Conservation (phyloP, 2,888 invertebrate genomes). For the Tetheella fluctuosa region DNA sequence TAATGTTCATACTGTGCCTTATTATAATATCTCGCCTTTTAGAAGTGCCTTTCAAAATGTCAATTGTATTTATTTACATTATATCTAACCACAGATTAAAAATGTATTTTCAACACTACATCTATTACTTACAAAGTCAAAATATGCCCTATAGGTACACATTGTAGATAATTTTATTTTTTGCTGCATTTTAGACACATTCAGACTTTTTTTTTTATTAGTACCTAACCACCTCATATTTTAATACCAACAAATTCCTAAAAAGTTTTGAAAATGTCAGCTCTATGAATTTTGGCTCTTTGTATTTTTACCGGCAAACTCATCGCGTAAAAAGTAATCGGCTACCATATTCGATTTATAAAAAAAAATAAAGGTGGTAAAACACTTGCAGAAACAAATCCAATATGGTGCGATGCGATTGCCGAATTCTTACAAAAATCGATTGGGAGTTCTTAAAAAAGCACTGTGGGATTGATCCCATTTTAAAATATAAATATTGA, state of each 20-base stretch:
- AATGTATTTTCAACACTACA: slow-evolving; percentile 10
- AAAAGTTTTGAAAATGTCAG: neutral
- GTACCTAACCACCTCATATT: neutral
- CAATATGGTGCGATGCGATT: neutral
- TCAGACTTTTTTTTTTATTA: too few species aligned
- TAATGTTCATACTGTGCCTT: slow-evolving; percentile 55
- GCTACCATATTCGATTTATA: neutral
- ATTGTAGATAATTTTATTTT: neutral
- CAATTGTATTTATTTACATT: slow-evolving; percentile 34
- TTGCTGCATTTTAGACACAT: too few species aligned
- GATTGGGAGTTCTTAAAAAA: neutral
- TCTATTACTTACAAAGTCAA: slow-evolving; percentile 21
- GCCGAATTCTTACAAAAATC: too few species aligned
- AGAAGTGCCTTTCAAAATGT: slow-evolving; percentile 51
- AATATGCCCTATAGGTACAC: neutral
- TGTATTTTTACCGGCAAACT: neutral
- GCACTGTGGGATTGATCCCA: neutral
- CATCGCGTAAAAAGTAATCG: neutral
- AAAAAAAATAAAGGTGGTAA: neutral
- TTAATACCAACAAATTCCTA: neutral
- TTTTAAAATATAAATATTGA: neutral
- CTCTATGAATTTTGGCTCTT: neutral
- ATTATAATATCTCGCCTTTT: slow-evolving; percentile 51
- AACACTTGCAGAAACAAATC: neutral
- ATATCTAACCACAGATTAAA: slow-evolving; percentile 26